Evolutionary conservation across 2,888 invertebrate species (phyloP).

Genomic region (Pterostichus madidus): DNA sequence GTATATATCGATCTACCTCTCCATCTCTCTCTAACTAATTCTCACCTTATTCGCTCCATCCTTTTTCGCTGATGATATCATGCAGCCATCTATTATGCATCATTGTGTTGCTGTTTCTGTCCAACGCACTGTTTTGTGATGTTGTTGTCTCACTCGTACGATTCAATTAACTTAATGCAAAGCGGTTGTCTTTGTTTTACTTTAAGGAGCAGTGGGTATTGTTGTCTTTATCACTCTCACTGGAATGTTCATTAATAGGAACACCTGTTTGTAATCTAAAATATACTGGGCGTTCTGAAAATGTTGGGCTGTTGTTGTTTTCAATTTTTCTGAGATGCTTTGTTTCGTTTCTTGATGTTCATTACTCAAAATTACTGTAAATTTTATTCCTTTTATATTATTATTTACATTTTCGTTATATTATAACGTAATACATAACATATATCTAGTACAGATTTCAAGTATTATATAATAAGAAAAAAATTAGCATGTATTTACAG

Average conservation of each 20-base stretch:
- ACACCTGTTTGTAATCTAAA: conserved; percentile 62
- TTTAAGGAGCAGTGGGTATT: neutral
- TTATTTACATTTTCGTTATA: neutral
- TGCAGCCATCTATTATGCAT: conserved; percentile 55
- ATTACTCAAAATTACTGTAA: neutral
- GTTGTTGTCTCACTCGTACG: conserved; percentile 24
- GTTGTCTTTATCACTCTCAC: conserved; percentile 24
- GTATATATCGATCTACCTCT: conserved; percentile 48
- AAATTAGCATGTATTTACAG: no score
- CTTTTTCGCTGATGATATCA: conserved; percentile 52
- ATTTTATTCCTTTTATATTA: neutral
- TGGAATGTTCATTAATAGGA: conserved; percentile 60
- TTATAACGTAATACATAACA: no score
- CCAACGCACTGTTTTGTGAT: neutral
- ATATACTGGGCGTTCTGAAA: conserved; percentile 46
- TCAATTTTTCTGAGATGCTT: neutral
- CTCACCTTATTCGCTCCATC: conserved; percentile 6
- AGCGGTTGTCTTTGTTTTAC: conserved; percentile 42
- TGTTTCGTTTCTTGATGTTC: neutral
- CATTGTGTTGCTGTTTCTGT: conserved; percentile 38
- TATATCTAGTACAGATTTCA: no score
- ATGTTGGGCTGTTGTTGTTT: conserved; percentile 7
- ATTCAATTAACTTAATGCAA: conserved; percentile 63
- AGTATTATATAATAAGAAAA: no score
- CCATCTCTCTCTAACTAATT: conserved; percentile 14